Evolutionary conservation across 2,888 invertebrate species (phyloP).

Genomic region (Cerceris rybyensis): DNA sequence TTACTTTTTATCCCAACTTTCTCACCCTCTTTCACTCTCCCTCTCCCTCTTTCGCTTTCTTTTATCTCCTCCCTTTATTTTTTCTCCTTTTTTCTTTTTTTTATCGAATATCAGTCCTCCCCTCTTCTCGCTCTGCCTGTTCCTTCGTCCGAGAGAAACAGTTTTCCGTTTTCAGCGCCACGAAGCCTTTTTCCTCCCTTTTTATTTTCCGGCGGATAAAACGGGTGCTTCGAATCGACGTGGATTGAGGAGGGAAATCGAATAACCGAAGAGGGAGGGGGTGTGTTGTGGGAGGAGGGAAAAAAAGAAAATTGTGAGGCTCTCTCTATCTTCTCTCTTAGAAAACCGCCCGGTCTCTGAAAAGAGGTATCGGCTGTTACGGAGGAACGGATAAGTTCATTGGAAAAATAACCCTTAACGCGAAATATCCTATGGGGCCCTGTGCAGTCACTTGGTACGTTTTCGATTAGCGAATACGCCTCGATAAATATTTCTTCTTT

Average conservation of each 20-base stretch:
- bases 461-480: not conserved
- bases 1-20: constrained; percentile 14
- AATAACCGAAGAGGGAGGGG: not conserved
- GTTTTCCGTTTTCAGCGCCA: not conserved
- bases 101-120: not conserved
- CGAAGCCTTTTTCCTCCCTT: not conserved
- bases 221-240: constrained; percentile 7
- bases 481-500: not conserved
- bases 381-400: not conserved
- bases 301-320: not conserved
- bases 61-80: not conserved
- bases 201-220: constrained; percentile 7
- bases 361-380: constrained; percentile 1
- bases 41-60: not conserved
- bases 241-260: constrained; percentile 20
- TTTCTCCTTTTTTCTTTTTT: constrained; percentile 10
- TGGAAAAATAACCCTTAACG: not conserved
- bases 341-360: constrained; percentile 2
- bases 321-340: not conserved
- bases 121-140: constrained; percentile 3
- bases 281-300: not conserved
- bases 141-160: constrained; percentile 16
- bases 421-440: not conserved
- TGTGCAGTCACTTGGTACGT: not conserved
- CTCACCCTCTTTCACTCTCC: constrained; percentile 12